Conservation (phyloP, 2,113 vertebrate species). For the Condylura cristata region DNA sequence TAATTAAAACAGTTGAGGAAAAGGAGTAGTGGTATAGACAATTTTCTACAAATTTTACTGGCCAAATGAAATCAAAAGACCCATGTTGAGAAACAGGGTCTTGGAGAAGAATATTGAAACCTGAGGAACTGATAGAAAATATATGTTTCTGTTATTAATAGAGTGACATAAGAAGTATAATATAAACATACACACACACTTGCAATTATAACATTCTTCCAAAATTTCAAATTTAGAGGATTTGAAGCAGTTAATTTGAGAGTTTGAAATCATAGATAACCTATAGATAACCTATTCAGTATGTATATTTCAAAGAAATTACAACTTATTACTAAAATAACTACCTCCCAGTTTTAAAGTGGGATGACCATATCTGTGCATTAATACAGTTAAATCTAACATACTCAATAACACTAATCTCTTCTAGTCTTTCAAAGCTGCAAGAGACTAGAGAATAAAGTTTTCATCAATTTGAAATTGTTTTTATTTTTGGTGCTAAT, state of each 20-base stretch:
- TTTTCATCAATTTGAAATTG: neutral
- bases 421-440: neutral
- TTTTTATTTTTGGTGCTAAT: neutral
- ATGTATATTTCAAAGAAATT: neutral
- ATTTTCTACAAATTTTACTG: neutral
- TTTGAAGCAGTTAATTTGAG: neutral
- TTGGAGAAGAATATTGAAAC: neutral
- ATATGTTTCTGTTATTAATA: neutral
- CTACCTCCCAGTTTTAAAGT: neutral
- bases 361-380: neutral
- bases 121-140: neutral
- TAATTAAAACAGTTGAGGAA: neutral
- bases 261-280: neutral
- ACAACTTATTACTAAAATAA: neutral
- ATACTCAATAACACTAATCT: constrained; percentile 14
- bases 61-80: neutral
- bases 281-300: neutral
- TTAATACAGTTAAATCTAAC: constrained; percentile 2
- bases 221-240: neutral
- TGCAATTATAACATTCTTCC: neutral
- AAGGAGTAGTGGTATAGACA: neutral
- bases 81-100: neutral
- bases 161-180: neutral
- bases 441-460: neutral
- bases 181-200: neutral